Base-by-base conservation (phyloP, 2,888 invertebrate genomes). In the Drosophila nigritarsus region DNA sequence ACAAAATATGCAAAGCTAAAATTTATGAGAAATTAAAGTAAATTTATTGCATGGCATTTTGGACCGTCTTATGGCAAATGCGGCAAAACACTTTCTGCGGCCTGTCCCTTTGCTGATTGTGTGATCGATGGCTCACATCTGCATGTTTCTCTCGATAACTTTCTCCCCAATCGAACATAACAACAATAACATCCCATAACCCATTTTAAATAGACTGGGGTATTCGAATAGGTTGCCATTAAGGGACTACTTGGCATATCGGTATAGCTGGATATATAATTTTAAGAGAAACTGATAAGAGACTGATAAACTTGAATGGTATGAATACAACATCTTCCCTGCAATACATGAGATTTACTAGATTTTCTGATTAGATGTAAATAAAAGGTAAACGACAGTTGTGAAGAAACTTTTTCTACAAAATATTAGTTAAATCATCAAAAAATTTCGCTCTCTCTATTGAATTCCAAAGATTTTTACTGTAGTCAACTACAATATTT, bases 21-120 rank as follows among this genome's bases (percentile, higher is more conserved):
- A 91, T 91, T 91, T 91, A 91, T 91, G 91, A 89, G 91, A 91
- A 91, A 91, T 91, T 91, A 91, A 90, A 89, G 78, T 83, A 89
- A 91, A 91, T 91, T 91, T 91, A 91, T 91, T 91, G 82, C 91
- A 67, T 81, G 74, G 84, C 83, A 75, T 80, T 86, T 78, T 80
- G 54, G 72, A 36, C 64, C 73, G 82, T 68, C 73, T 68, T 48
- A 58, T 79, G 61, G 75, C 49, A 65, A 65, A 56, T 54, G 34
- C 58, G 62, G 63, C 49, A 38, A 56, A 82, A 80, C 82, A 83
- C 82, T 86, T 86, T 83, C 84, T 79, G 72, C 34, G 51, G 72
- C 59, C 62, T 42, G 54, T 54, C 38, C 68, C 73, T 51, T 69
- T 63, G 67, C 73, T 83, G 85, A 85, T 85, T 87, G 77, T 85